phyloP scores from a whole-genome alignment of 2,888 invertebrate species.

The Rotaria macrura region DNA sequence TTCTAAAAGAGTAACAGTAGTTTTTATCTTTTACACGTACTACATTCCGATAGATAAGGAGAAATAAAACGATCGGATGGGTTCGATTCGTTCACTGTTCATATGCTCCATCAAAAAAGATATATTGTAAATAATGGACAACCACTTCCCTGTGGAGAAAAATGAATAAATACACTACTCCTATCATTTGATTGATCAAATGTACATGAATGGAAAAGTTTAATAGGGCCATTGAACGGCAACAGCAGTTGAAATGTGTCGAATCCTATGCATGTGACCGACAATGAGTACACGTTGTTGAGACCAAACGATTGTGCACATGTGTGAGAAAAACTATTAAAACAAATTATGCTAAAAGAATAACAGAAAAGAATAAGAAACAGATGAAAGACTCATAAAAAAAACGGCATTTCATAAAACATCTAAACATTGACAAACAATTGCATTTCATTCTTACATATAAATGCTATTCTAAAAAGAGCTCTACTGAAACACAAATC shows the following conservation, averaged over 20 bases:
- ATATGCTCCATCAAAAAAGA: neutral
- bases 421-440: neutral
- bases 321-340: neutral
- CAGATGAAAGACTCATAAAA: neutral
- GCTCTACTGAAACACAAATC: neutral
- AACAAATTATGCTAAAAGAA: neutral
- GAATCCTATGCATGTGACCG: neutral
- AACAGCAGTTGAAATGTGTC: neutral
- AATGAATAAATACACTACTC: neutral
- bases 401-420: neutral
- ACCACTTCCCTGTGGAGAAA: neutral
- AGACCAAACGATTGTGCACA: neutral
- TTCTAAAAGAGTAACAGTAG: neutral
- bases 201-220: neutral
- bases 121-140: neutral
- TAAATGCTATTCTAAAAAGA: neutral
- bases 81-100: neutral
- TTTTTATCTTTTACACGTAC: neutral
- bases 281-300: neutral
- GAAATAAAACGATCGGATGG: neutral
- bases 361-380: neutral
- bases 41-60: neutral
- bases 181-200: neutral
- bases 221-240: conserved; percentile 15
- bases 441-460: neutral